Evolutionary conservation across 2,113 vertebrate genomes (phyloP).

Genomic region (Sylvilagus bachmani): DNA sequence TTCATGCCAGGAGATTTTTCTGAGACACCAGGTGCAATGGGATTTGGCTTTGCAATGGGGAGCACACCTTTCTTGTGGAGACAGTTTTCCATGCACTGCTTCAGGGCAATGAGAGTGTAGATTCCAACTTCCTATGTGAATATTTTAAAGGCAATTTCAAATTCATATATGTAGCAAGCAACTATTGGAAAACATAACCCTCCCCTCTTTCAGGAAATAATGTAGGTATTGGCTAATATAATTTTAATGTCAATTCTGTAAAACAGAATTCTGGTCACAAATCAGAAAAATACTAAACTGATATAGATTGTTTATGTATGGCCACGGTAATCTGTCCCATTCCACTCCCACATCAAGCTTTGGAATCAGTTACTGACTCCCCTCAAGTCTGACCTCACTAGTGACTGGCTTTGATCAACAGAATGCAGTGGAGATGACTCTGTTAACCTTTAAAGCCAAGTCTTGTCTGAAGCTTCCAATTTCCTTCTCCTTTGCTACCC

Average conservation of each 20-base stretch:
- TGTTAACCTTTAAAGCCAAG: neutral
- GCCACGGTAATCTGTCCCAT: neutral
- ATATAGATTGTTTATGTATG: neutral
- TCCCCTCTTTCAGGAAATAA: neutral
- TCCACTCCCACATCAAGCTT: neutral
- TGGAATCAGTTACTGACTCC: neutral
- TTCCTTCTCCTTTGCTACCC: neutral
- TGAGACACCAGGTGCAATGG: neutral
- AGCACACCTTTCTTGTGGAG: conserved; percentile 40
- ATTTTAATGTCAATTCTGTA: conserved; percentile 4
- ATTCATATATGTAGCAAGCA: neutral
- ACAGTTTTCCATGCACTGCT: conserved; percentile 17
- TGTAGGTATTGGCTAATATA: neutral
- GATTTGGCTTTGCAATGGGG: neutral
- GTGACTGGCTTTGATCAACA: neutral
- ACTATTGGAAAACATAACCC: neutral
- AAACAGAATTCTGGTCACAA: neutral
- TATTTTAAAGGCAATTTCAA: conserved; percentile 18
- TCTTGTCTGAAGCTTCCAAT: neutral
- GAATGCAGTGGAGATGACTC: neutral
- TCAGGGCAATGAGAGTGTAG: neutral
- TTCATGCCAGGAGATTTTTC: conserved; percentile 18
- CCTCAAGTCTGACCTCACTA: neutral
- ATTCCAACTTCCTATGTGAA: neutral
- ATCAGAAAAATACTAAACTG: neutral